Evolutionary conservation across 2,888 invertebrate species (phyloP).

Genomic region (Syrphus vitripennis): DNA sequence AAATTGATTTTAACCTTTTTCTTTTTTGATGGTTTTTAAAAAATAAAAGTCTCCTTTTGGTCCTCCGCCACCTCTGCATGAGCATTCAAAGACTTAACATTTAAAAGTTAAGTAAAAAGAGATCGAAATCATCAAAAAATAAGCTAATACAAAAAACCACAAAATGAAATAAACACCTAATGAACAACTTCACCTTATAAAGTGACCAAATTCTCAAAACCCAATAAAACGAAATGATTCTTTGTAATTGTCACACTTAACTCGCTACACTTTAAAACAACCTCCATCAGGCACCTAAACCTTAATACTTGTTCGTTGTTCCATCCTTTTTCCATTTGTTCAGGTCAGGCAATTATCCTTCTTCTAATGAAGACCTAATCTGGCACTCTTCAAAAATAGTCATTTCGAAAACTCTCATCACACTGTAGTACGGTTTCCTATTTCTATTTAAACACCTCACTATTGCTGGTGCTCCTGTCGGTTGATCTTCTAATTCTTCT

Average conservation of each 20-base stretch:
- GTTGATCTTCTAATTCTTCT: not conserved
- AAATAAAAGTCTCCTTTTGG: too few species aligned
- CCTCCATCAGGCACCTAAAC: not conserved
- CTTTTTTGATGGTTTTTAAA: too few species aligned
- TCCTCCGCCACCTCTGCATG: too few species aligned
- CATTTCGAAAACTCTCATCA: not conserved
- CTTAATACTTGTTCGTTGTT: not conserved
- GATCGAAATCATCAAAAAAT: not conserved
- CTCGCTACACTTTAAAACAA: not conserved
- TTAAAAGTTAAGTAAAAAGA: too few species aligned
- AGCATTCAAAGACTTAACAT: too few species aligned
- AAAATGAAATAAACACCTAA: slow-evolving; percentile 50
- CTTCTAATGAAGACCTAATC: slow-evolving; percentile 10
- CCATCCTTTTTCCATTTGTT: slow-evolving; percentile 34
- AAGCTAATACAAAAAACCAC: not conserved
- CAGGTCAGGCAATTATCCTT: slow-evolving; percentile 49
- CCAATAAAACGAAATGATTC: slow-evolving; percentile 47
- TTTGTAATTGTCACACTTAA: slow-evolving; percentile 46
- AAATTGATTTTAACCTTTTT: too few species aligned
- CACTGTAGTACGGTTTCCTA: not conserved
- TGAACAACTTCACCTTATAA: slow-evolving; percentile 44
- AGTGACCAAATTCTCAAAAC: slow-evolving; percentile 29
- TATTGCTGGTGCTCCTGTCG: not conserved
- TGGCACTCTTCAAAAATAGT: not conserved
- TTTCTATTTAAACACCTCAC: slow-evolving; percentile 7